Percentiles rank a stretch among this genome's conserved stretches.
These are phyloP conservation scores for Lasius platythorax DNA, from an alignment of 2,888 invertebrate species.

Conservation along the genomic window DNA sequence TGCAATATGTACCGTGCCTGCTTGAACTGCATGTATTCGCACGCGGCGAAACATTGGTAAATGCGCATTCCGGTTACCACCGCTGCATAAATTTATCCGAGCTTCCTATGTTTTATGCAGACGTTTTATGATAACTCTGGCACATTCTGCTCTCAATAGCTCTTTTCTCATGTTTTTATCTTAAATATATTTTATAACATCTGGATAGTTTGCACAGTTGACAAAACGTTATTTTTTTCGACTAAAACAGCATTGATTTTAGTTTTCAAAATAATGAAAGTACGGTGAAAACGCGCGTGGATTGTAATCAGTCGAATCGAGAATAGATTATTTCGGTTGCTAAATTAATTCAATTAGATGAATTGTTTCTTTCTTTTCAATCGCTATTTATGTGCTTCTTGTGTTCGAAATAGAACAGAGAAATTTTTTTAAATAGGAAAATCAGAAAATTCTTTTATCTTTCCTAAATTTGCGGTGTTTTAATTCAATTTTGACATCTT, in stretches of 20 bases:
- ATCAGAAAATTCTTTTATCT: not conserved
- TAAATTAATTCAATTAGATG: not conserved
- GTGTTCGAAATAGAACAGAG: not conserved
- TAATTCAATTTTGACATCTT: not conserved
- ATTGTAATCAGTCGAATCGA: not conserved
- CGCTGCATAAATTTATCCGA: conserved; percentile 30
- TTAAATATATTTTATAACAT: conserved; percentile 6
- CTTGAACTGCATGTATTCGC: conserved; percentile 10
- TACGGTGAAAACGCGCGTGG: not conserved
- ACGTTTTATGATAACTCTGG: conserved; percentile 31
- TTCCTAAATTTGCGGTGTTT: not conserved
- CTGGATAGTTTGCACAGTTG: not conserved
- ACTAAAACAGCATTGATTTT: not conserved
- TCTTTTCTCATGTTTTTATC: conserved; percentile 2
- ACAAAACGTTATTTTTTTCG: not conserved
- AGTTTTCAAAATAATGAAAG: not conserved
- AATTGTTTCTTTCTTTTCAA: too few species aligned
- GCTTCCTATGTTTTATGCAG: conserved; percentile 40
- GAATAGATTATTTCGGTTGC: not conserved
- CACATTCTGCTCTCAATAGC: conserved; percentile 2
- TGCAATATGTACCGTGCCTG: conserved; percentile 19
- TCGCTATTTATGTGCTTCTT: not conserved
- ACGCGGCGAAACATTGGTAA: conserved; percentile 26
- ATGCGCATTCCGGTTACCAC: conserved; percentile 18
- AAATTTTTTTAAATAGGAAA: not conserved